phyloP scores from a whole-genome alignment of 2,797 vertebrate species.

The Tokudaia tokunoshimensis region DNA sequence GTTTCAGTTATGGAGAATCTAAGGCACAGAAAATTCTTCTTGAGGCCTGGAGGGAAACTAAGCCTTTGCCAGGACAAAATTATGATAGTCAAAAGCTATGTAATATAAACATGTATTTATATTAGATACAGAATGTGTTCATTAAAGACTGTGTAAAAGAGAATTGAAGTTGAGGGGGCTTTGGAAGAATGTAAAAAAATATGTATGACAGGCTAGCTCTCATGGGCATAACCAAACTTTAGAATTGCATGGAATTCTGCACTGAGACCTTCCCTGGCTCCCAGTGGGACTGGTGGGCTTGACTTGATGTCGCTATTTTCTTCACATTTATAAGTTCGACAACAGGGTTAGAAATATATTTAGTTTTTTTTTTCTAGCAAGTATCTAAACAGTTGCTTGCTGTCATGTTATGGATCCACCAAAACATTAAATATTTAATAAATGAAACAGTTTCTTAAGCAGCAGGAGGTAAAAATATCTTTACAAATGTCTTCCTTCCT shows the following conservation, averaged over 20 bases:
- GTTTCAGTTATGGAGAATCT: constrained; percentile 32
- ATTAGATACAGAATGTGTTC: background rate
- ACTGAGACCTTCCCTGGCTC: background rate
- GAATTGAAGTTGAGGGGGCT: constrained; percentile 17
- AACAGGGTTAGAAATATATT: constrained; percentile 10
- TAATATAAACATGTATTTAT: background rate
- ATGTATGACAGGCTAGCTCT: background rate
- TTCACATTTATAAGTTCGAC: background rate
- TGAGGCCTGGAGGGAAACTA: background rate
- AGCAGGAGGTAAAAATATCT: constrained; percentile 49
- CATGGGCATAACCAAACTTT: background rate
- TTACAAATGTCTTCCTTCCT: constrained; percentile 22
- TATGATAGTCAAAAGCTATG: background rate
- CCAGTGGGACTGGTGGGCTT: background rate
- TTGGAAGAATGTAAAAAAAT: background rate
- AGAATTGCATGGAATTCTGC: background rate
- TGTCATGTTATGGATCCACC: constrained; percentile 19
- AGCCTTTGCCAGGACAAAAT: constrained; percentile 50
- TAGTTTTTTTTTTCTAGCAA: constrained; percentile 45
- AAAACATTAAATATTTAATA: constrained; percentile 48
- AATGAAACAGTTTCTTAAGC: constrained; percentile 65
- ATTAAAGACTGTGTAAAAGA: constrained; percentile 32
- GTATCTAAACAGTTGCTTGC: constrained; percentile 29
- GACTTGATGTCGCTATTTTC: background rate
- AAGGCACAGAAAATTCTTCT: background rate